Evolutionary conservation across 2,888 invertebrate species (phyloP), one percentile per base, ranked within the genome.

Genomic region (Athrips mouffetella): DNA sequence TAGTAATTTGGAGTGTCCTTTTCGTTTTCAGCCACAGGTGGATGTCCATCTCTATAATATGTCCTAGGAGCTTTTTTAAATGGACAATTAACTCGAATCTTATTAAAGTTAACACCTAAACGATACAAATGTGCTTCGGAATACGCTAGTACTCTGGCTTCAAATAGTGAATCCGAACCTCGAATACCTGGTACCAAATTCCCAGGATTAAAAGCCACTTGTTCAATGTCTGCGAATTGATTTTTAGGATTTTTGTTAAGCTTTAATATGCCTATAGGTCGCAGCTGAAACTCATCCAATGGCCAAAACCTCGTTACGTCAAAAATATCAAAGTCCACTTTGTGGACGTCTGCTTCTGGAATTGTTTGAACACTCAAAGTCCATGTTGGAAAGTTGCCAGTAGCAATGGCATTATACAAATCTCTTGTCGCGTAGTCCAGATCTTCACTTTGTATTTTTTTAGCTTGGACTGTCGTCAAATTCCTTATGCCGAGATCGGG

Each of bases 21-120:
- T 76, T 95, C 95, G 70, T 97, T 97, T 60, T 94, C 91, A 30
- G 90, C 86, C n/a, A 92, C 88, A 20, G 92, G 90, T 87, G 93
- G 92, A 7, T 90, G 86, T 0, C 98, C 98, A 74, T 98, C 98
- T 25, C 98, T 91, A 76, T 97, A 96, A 70, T 95, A 97, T 68
- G 95, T 94, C 53, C 87, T 80, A 45, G 80, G 85, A 23, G 88
- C 73, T 4, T 89, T 89, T 63, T 91, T 84, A 80, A 93, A 94
- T 0, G 98, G 98, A 76, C 97, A 97, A 80, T 98, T 99, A 20
- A 98, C 96, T 0, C 97, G 95, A 31, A 99, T 90, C 70, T 96
- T 97, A 54, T 94, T 90, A 73, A 94, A 94, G 86, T 99, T 99
- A 4, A 94, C 89, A 5, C 98, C 98, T 62, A 99, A 80, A 93